Base-by-base conservation (phyloP, 2,888 invertebrate species). In the Parnassius smintheus region DNA sequence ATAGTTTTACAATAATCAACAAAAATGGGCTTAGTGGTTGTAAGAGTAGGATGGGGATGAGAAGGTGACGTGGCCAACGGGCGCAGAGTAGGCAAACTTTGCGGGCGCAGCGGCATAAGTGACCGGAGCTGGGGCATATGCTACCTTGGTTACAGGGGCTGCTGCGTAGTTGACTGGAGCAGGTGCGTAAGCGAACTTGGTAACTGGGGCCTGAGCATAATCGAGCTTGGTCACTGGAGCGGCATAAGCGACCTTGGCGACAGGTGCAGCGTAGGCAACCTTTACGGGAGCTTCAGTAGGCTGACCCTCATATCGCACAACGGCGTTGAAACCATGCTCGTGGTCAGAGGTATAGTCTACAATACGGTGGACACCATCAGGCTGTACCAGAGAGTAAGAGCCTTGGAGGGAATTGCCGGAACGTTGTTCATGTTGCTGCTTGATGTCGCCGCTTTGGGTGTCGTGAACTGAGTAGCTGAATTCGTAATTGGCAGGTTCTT, bases 311-410 rank as follows among this genome's bases (percentile, higher is more conserved):
- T 90, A 90, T 45, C 86, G 85, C 35, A 91, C 91, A 62, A 79
- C 73, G 49, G 92, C 91, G 78, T 88, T 90, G 83, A 91, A 92
- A 48, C 92, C 92, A 73, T 86, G 73, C 65, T 75, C 82, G 60
- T 82, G 81, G 75, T 91, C 90, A 42, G 91, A 76, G 72, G 87
- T 84, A 82, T 91, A 91, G 62, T 90, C 88, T 10, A 92, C 91
- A 65, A 91, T 83, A 67, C 91, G 86, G 72, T 78, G 83, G 56
- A 85, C 82, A 1, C 92, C 91, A 56, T 92, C 91, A 66, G 91
- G 90, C 66, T 92, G 91, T 48, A 92, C 78, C n/a, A 92, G 82
- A 9, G 91, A 89, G 83, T 92, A 91, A 42, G 83, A 87, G 64
- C 92, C 91, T 56, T 88, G 88, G 49, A 91, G 89, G 64, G 74